These are phyloP conservation scores for Trichosurus vulpecula DNA, from an alignment of 2,797 vertebrate genomes.

Conservation along the genomic window DNA sequence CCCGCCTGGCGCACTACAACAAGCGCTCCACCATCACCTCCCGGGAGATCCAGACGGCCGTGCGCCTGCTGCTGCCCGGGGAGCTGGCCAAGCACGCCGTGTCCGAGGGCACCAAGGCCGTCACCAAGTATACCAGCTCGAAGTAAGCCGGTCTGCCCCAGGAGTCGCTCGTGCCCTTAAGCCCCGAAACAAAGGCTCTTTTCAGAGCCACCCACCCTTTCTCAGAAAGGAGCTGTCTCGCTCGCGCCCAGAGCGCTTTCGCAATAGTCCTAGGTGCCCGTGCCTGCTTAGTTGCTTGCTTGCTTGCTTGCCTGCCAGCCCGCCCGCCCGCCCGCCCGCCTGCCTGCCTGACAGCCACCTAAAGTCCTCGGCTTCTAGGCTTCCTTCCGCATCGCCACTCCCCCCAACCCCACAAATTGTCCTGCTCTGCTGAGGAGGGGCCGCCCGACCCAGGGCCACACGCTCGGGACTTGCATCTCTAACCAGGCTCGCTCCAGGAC, in stretches of 20 bases:
- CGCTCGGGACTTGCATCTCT: no score
- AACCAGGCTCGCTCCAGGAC: no score
- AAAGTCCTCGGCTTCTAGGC: neutral
- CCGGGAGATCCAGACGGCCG: conserved; percentile 89
- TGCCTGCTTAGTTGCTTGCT: no score
- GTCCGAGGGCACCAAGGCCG: conserved; percentile 90
- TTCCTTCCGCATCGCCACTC: conserved; percentile 32
- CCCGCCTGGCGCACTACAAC: conserved; percentile 90
- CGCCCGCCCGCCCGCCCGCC: no score
- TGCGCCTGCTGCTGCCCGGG: conserved; percentile 87
- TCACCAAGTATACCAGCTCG: conserved; percentile 92
- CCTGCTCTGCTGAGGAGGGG: rapidly evolving
- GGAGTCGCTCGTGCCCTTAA: conserved; percentile 76
- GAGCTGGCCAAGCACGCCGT: conserved; percentile 91
- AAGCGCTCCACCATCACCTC: conserved; percentile 91
- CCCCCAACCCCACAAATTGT: rapidly evolving
- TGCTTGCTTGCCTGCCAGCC: no score
- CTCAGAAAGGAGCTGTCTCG: neutral
- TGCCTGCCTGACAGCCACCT: no score
- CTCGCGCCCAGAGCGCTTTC: no score
- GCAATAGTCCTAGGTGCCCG: no score
- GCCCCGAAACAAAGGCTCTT: conserved; percentile 85
- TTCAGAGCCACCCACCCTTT: conserved; percentile 50
- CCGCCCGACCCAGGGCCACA: no score
- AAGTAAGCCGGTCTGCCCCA: conserved; percentile 79